These are phyloP conservation scores for Mesoligia furuncula DNA, from an alignment of 2,888 invertebrate species.

Conservation along the genomic window DNA sequence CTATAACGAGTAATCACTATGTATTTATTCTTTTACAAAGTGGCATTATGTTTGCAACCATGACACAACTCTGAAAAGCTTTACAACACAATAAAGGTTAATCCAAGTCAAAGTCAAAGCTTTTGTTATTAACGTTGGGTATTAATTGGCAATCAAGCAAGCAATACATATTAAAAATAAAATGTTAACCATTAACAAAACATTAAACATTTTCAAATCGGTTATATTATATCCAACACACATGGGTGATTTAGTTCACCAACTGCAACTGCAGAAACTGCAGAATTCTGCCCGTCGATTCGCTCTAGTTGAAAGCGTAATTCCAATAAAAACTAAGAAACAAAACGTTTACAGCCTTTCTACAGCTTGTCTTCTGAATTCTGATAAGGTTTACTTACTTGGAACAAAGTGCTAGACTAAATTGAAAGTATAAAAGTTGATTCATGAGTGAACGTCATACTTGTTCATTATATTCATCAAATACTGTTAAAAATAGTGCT, in stretches of 20 bases:
- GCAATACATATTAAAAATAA: too few species aligned
- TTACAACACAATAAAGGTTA: constrained; percentile 9
- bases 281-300: background rate
- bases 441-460: background rate
- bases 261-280: background rate
- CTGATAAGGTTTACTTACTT: background rate
- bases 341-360: background rate
- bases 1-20: constrained; percentile 38
- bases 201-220: background rate
- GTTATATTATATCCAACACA: background rate
- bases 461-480: background rate
- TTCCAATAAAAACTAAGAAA: background rate
- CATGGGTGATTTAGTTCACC: background rate
- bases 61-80: constrained; percentile 44
- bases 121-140: background rate
- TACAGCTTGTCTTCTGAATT: background rate
- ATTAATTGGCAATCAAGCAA: background rate
- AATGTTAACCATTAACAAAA: background rate
- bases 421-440: background rate
- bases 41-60: constrained; percentile 18
- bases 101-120: too few species aligned
- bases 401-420: background rate
- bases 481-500: background rate
- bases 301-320: constrained; percentile 4
- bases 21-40: constrained; percentile 23